A percentile compares a stretch with the other conserved stretches of the same genome.
phyloP scores from a whole-genome alignment of 2,888 invertebrate species.

The Callyntrura sp. region DNA sequence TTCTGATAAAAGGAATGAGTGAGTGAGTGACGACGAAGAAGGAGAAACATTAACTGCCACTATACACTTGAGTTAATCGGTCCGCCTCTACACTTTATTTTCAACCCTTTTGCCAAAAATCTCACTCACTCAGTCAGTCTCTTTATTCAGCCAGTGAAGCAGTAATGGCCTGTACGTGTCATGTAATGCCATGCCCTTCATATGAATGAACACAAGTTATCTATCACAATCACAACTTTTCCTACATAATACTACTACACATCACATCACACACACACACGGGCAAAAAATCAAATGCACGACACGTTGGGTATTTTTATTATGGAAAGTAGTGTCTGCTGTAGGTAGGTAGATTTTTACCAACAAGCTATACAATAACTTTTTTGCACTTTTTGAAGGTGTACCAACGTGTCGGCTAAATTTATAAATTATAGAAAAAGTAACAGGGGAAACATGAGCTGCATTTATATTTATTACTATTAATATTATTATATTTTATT shows the following conservation, averaged over 20 bases:
- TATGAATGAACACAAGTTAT: conserved; percentile 78
- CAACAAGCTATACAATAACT: not conserved
- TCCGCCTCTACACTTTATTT: conserved; percentile 79
- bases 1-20: conserved; percentile 59
- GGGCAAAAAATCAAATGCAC: not conserved
- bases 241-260: conserved; percentile 12
- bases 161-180: conserved; percentile 80
- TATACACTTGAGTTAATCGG: conserved; percentile 79
- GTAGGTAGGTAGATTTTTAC: not conserved
- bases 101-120: conserved; percentile 78
- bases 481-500: not conserved
- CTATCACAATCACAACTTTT: conserved; percentile 70
- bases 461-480: not conserved
- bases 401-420: conserved; percentile 26
- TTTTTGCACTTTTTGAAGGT: not conserved
- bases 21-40: conserved; percentile 73
- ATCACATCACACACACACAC: too few species aligned
- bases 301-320: not conserved
- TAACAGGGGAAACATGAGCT: not conserved
- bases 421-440: conserved; percentile 21
- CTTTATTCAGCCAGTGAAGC: conserved; percentile 77
- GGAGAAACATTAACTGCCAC: conserved; percentile 75
- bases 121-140: conserved; percentile 77
- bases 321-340: not conserved
- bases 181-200: conserved; percentile 80